A percentile compares a stretch with the other conserved stretches of the same genome.
Evolutionary conservation across 2,797 vertebrate genomes (phyloP).

Genomic region (Remorina albescens): DNA sequence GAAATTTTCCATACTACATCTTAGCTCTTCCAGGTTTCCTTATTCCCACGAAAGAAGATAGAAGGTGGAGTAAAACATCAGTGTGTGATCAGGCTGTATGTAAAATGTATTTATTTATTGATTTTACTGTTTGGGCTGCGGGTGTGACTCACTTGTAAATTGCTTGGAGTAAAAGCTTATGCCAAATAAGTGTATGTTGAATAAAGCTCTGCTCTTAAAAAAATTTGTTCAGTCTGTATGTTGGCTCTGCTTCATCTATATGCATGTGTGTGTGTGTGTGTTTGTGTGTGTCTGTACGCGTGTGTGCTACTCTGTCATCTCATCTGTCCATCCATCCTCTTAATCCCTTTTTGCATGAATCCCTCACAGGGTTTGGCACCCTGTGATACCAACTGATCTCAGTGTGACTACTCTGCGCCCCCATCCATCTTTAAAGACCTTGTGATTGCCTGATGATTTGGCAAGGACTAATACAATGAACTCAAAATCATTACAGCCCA

Average conservation of each 20-base stretch:
- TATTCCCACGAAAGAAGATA: constrained; percentile 33
- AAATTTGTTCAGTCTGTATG: constrained; percentile 5
- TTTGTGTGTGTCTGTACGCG: not conserved
- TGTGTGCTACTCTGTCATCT: constrained; percentile 7
- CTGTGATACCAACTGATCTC: constrained; percentile 58
- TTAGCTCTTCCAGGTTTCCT: constrained; percentile 50
- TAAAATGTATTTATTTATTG: constrained; percentile 57
- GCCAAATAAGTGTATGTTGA: no score
- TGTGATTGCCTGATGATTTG: constrained; percentile 25
- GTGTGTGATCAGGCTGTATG: constrained; percentile 19
- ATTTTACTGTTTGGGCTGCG: constrained; percentile 50
- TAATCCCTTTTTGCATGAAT: constrained; percentile 4
- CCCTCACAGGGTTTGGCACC: constrained; percentile 36
- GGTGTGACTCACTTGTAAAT: constrained; percentile 32
- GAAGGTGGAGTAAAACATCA: constrained; percentile 47
- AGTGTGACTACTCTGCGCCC: constrained; percentile 35
- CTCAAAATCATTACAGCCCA: not conserved
- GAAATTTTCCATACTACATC: constrained; percentile 51
- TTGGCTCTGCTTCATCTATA: constrained; percentile 7
- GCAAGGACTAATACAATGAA: constrained; percentile 37
- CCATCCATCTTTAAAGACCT: constrained; percentile 26
- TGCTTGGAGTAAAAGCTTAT: no score
- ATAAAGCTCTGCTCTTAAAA: constrained; percentile 10
- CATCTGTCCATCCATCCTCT: not conserved
- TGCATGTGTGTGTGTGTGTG: not conserved